phyloP scores from a whole-genome alignment of 2,113 vertebrate genomes.

The Hippocampus comes region DNA sequence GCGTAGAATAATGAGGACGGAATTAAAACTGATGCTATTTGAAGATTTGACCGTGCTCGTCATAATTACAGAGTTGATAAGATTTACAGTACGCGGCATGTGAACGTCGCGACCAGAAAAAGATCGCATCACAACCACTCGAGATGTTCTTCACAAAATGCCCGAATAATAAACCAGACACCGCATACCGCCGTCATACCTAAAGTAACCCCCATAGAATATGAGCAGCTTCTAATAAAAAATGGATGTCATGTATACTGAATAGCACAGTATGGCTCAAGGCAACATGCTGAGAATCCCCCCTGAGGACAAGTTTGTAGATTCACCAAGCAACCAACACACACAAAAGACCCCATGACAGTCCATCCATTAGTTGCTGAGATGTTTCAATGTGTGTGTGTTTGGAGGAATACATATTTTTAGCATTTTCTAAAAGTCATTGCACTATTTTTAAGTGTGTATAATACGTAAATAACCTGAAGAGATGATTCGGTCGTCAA shows the following conservation, averaged over 20 bases:
- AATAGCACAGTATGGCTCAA: slow-evolving; percentile 29
- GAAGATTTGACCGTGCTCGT: slow-evolving; percentile 17
- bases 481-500: neutral
- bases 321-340: slow-evolving; percentile 18
- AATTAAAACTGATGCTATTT: slow-evolving; percentile 47
- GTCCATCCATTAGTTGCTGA: neutral
- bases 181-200: too few species aligned
- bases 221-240: slow-evolving; percentile 14
- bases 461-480: neutral
- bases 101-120: neutral
- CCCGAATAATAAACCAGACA: neutral
- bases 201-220: neutral
- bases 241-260: slow-evolving; percentile 30
- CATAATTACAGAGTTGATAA: slow-evolving; percentile 11
- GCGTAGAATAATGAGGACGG: slow-evolving; percentile 71
- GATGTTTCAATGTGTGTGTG: neutral
- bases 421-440: neutral
- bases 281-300: slow-evolving; percentile 20
- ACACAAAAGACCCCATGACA: neutral
- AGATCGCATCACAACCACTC: neutral
- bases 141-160: neutral
- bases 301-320: slow-evolving; percentile 8
- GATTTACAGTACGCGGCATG: neutral
- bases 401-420: neutral
- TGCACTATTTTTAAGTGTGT: neutral